Conservation (phyloP, 1,140 invertebrate species). For the Elymnias hypermnestra region DNA sequence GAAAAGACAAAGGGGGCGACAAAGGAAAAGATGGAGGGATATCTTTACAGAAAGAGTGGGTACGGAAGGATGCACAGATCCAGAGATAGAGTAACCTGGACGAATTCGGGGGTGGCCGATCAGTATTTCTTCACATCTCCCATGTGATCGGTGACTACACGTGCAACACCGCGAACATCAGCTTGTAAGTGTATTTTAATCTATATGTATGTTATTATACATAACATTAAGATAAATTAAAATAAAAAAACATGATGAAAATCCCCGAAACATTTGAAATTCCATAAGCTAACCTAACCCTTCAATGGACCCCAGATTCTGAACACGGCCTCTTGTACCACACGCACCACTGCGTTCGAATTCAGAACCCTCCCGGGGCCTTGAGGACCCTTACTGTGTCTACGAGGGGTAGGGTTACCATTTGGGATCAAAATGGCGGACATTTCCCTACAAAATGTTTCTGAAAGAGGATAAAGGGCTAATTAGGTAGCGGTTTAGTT, state of each 20-base stretch:
- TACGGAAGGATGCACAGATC: too few species aligned
- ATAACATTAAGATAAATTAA: too few species aligned
- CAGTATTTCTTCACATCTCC: too few species aligned
- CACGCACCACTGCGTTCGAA: slow-evolving; percentile 19
- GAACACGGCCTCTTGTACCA: slow-evolving; percentile 18
- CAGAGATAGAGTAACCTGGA: too few species aligned
- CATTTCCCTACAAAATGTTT: background rate
- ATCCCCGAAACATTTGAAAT: slow-evolving; percentile 14
- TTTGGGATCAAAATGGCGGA: slow-evolving; percentile 7
- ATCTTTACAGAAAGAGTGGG: too few species aligned
- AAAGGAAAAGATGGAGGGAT: too few species aligned
- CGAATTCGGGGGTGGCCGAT: too few species aligned
- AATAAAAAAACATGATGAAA: slow-evolving; percentile 7
- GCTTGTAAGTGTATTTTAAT: too few species aligned
- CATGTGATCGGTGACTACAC: too few species aligned
- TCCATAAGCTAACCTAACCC: slow-evolving; percentile 21
- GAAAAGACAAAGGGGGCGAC: too few species aligned
- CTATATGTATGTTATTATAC: too few species aligned
- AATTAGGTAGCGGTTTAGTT: slow-evolving; percentile 1
- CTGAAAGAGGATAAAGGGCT: slow-evolving; percentile 2
- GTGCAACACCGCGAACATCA: too few species aligned
- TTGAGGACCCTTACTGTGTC: slow-evolving; percentile 25
- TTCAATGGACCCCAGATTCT: slow-evolving; percentile 10
- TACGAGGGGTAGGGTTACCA: slow-evolving; percentile 18
- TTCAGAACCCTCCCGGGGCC: slow-evolving; percentile 12